phyloP scores from a whole-genome alignment of 2,888 invertebrate genomes.

The Penaeus monodon region DNA sequence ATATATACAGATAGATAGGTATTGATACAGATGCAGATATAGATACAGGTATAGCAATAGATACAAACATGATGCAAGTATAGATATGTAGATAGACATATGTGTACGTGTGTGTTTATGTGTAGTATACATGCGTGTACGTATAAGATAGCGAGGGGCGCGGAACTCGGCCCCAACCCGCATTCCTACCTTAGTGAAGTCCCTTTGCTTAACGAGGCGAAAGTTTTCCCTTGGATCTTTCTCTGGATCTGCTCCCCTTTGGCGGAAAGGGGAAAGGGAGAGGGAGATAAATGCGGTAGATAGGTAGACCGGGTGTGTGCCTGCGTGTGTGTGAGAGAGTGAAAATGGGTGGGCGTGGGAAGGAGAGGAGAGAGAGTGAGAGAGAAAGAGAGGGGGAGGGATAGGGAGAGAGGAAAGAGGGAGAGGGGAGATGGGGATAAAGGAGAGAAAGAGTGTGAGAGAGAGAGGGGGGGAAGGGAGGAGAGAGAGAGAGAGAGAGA shows the following conservation, averaged over 20 bases:
- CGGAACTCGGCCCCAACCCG: not conserved
- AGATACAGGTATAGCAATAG: not conserved
- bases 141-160: not conserved
- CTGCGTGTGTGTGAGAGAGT: too few relatives aligned
- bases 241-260: too few relatives aligned
- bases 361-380: not conserved
- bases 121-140: not conserved
- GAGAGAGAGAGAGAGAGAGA: slow-evolving; percentile 33
- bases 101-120: not conserved
- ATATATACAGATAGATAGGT: not conserved
- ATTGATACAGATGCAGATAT: not conserved
- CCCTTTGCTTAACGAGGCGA: too few relatives aligned
- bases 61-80: not conserved
- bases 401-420: not conserved
- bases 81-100: not conserved
- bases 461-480: slow-evolving; percentile 22
- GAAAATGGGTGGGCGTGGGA: too few relatives aligned
- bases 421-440: not conserved
- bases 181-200: too few relatives aligned
- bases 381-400: not conserved
- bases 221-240: too few relatives aligned
- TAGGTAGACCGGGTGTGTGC: not conserved
- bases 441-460: not conserved
- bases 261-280: too few relatives aligned
- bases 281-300: not conserved